Evolutionary conservation across 1,140 invertebrate genomes (phyloP).

Genomic region (Antheraea pernyi): DNA sequence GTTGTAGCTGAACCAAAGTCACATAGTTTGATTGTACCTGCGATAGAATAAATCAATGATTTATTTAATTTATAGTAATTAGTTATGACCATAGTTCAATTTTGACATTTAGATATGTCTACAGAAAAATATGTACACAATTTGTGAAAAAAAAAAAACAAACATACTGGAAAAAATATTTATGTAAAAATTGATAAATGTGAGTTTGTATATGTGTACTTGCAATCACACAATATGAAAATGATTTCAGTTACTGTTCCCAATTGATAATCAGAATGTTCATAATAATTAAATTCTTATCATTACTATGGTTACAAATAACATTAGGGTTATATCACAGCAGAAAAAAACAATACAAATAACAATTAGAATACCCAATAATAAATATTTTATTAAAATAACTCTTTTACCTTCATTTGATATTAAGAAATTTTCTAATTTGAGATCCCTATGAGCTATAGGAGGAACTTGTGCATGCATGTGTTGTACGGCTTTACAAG

Average conservation of each 20-base stretch:
- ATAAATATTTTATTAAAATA: constrained; percentile 1
- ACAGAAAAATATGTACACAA: too few species aligned
- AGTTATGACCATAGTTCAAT: background rate
- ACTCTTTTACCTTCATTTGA: constrained; percentile 75
- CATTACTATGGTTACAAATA: too few species aligned
- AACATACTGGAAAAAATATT: too few species aligned
- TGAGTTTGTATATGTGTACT: too few species aligned
- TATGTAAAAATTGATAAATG: too few species aligned
- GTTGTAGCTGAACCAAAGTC: constrained; percentile 99
- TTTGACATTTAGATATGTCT: too few species aligned
- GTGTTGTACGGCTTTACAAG: constrained; percentile 92
- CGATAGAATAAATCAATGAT: constrained; percentile 19
- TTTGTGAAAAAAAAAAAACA: too few species aligned
- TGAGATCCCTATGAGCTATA: constrained; percentile 96
- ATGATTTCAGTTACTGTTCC: too few species aligned
- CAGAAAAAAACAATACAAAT: too few species aligned
- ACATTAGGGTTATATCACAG: too few species aligned
- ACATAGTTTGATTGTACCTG: constrained; percentile 95
- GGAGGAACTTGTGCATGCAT: constrained; percentile 95
- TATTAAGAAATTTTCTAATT: constrained; percentile 86
- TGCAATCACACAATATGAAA: too few species aligned
- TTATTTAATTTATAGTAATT: background rate
- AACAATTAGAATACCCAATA: too few species aligned
- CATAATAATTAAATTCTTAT: background rate
- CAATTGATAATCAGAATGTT: background rate